Evolutionary conservation across 1,140 invertebrate species (phyloP), one percentile per base, ranked within the genome.

Genomic region (Forficula auricularia): DNA sequence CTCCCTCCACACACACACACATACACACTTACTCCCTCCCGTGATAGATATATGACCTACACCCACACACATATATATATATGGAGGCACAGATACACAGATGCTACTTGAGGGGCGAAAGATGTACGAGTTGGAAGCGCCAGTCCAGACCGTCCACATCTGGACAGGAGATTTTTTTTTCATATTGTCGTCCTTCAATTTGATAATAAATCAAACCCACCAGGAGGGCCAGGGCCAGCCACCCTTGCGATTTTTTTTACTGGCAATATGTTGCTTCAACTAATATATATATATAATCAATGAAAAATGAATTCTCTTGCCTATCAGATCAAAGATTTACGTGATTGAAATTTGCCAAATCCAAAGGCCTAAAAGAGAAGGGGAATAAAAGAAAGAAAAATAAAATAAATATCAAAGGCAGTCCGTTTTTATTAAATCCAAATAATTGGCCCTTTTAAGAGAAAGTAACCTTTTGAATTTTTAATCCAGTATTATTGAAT

Each of bases 1-100:
- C 40, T 46, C 50, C 54, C 50, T 47, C 46, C 46, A 40, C 36
- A 50, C 54, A 55, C 47, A 50, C 54, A 54, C 43, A 48, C 40
- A 27, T 27, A 27, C 10, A 27, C 22, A 27, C 22, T n/a, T n/a
- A n/a, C n/a, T n/a, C 36, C 46, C 44, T 32, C 30, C 14, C 40
- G 18, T 19, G 31, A 3, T 19, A 30, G 22, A 30, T 18, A 16
- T 19, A 19, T n/a, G 3, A 38, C 34, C 19, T 19, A 22, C 38
- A 16, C n/a, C 18, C 31, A n/a, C 31, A 37, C 43, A 39, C 48
- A 52, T 54, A 53, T 56, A 54, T 56, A 49, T 47, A 45, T 32
- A 45, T 43, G 48, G 52, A 53, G 53, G 53, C 51, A 54, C n/a
- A 19, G 35, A 20, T 22, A 39, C 38, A 39, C 10, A 13, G 19